Evolutionary conservation across 2,113 vertebrate genomes (phyloP), one percentile per base, ranked within the genome.

Genomic region (Boleophthalmus pectinirostris): DNA sequence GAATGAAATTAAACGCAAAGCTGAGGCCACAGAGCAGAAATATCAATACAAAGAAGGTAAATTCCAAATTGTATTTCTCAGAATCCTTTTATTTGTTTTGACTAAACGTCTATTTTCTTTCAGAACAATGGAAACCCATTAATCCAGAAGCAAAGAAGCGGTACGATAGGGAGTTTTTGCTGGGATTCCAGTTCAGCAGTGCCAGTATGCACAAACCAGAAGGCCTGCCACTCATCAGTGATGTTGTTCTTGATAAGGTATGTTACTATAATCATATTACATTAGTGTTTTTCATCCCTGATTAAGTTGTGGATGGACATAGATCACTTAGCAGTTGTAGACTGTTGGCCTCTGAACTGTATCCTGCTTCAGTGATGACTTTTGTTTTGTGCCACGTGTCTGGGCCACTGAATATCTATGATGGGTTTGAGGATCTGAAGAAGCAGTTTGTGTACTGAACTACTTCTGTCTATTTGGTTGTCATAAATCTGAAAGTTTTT

Each of bases 211-310:
- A 96, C 92, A 99, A 98, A 87, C 97, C 97, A 0, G 97, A 98
- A 79, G 96, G 96, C 16, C 90, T 99, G 83, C 97, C 97, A 0
- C 88, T 92, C 74, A 99, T 99, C 88, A 96, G 91, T 0, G 96
- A 99, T 0, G 97, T 99, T 54, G 96, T 99, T 66, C 87, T 99
- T 87, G 96, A 98, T 74, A 98, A 98, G 95, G 97, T 99, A 71
- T 3, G 57, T 9, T 13, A 54, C n/a, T 1, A 23, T 72, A 49
- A 45, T 24, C 29, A 2, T 18, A 51, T 33, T 64, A 43, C 38
- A 43, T 38, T 64, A 64, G 13, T 13, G 58, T 21, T 20, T 21
- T 20, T 15, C 2, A 47, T 20, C 49, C 47, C 16, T 20, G 49
- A 4, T 51, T n/a, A 54, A 54, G 7, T 11, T 54, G 2, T 54